Evolutionary conservation across 2,113 vertebrate genomes (phyloP).

Genomic region (Lepus timidus): DNA sequence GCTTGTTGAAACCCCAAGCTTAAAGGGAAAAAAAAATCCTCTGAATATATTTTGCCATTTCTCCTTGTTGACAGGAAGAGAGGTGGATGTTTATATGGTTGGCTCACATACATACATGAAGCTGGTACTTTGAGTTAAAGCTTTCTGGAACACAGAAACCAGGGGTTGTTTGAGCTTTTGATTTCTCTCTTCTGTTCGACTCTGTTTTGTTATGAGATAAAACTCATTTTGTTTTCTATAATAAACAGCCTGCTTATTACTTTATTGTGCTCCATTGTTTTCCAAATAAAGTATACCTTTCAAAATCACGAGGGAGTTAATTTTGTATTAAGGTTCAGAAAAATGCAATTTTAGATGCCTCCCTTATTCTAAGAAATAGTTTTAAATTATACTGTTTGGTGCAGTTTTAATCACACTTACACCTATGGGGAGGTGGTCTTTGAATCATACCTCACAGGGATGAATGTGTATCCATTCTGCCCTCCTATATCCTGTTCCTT

Average conservation of each 20-base stretch:
- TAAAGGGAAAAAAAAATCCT: conserved; percentile 62
- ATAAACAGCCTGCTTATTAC: conserved; percentile 27
- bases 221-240: not conserved
- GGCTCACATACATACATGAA: conserved; percentile 30
- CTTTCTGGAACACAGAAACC: conserved; percentile 33
- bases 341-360: conserved; percentile 1
- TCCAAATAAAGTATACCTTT: conserved; percentile 28
- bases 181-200: conserved; percentile 21
- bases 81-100: conserved; percentile 56
- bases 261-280: conserved; percentile 33
- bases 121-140: conserved; percentile 38
- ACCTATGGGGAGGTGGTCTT: conserved; percentile 32
- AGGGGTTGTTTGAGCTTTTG: conserved; percentile 8
- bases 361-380: conserved; percentile 53
- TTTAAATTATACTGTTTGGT: conserved; percentile 54
- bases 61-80: conserved; percentile 30
- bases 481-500: conserved; percentile 71
- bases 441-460: conserved; percentile 1
- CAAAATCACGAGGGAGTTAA: conserved; percentile 12
- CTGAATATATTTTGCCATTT: conserved; percentile 67
- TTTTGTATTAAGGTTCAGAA: conserved; percentile 27
- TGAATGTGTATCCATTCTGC: conserved; percentile 56
- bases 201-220: not conserved
- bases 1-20: conserved; percentile 55
- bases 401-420: conserved; percentile 50